Evolutionary conservation across 2,113 vertebrate species (phyloP).

Genomic region (Asarcornis scutulata): DNA sequence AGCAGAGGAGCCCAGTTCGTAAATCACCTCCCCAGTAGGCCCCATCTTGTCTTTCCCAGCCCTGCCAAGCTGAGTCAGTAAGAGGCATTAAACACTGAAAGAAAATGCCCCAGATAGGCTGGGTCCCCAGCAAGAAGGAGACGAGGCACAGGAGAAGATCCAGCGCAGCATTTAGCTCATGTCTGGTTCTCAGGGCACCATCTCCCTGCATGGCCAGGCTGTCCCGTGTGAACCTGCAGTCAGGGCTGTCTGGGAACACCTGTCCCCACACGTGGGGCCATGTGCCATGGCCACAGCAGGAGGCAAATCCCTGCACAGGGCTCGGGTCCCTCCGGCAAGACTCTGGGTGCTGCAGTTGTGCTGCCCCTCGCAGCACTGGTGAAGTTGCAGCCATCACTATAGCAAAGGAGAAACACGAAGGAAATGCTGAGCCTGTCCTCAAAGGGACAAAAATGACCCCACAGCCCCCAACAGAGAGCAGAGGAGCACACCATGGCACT

Average conservation of each 20-base stretch:
- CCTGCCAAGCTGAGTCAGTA: rapidly evolving
- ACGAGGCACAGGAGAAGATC: not conserved
- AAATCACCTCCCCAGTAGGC: not conserved
- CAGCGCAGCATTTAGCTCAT: not conserved
- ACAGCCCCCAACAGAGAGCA: not conserved
- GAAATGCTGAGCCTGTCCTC: not conserved
- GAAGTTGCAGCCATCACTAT: not conserved
- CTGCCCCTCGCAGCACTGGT: not conserved
- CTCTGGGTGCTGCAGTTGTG: not conserved
- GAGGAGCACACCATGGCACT: not conserved
- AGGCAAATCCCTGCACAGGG: not conserved
- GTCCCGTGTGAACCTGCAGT: rapidly evolving
- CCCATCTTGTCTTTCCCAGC: not conserved
- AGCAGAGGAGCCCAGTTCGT: not conserved
- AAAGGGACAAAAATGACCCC: not conserved
- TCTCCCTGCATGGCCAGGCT: rapidly evolving
- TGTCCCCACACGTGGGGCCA: not conserved
- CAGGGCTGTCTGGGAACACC: rapidly evolving
- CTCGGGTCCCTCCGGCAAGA: not conserved
- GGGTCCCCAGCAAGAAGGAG: not conserved
- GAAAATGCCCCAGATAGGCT: not conserved
- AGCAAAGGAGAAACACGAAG: not conserved
- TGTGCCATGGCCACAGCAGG: not conserved
- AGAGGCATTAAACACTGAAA: rapidly evolving
- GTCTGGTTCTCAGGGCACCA: rapidly evolving